A percentile compares a stretch with the other conserved stretches of the same genome.
Evolutionary conservation across 2,888 invertebrate species (phyloP).

Genomic region (Sthenelais limicola): DNA sequence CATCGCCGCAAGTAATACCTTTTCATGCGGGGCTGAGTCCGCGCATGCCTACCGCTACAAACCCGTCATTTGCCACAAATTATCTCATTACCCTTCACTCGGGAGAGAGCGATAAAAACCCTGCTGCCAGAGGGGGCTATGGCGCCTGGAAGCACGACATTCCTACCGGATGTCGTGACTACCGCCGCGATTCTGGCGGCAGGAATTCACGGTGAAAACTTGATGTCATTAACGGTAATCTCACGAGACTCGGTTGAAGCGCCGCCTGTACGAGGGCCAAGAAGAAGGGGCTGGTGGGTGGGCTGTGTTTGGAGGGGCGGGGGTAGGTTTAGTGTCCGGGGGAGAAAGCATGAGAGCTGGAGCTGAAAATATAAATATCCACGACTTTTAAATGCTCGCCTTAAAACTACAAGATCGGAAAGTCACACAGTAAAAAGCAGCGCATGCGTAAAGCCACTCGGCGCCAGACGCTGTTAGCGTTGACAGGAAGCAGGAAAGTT

Average conservation of each 20-base stretch:
- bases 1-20: conserved; percentile 29
- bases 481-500: no score
- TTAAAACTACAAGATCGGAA: no score
- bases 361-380: not conserved
- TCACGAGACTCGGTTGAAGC: not conserved
- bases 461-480: no score
- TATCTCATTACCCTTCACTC: conserved; percentile 26
- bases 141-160: conserved; percentile 32
- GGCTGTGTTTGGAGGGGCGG: not conserved
- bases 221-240: conserved; percentile 36
- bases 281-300: not conserved
- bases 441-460: no score
- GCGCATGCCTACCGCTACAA: conserved; percentile 21
- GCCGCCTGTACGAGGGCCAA: not conserved
- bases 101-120: conserved; percentile 25
- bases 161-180: conserved; percentile 34
- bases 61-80: conserved; percentile 39
- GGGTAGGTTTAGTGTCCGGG: not conserved
- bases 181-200: conserved; percentile 11
- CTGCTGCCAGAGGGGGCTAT: not conserved
- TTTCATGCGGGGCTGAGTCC: conserved; percentile 21
- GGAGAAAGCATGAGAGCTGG: not conserved
- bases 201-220: conserved; percentile 36
- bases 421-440: no score
- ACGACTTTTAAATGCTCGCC: no score